Evolutionary conservation across 2,888 invertebrate genomes (phyloP).

Genomic region (Drosophila fulvimacula): DNA sequence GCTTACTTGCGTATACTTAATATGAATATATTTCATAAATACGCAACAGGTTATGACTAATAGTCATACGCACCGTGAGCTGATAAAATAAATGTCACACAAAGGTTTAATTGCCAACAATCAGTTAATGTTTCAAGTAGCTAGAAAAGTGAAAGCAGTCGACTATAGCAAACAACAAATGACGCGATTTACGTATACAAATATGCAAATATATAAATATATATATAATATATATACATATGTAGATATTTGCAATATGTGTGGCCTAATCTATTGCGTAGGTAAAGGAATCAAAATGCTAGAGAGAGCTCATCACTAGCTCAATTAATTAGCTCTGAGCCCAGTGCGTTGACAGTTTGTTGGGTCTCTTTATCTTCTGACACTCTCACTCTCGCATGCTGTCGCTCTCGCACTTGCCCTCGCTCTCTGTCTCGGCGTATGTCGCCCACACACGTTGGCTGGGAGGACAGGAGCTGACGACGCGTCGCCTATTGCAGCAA

Average conservation of each 20-base stretch:
- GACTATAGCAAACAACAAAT: conserved; percentile 36
- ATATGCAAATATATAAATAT: too few species aligned
- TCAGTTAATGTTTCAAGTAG: conserved; percentile 22
- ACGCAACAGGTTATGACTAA: too few species aligned
- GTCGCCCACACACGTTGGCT: conserved; percentile 49
- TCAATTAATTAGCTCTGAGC: conserved; percentile 36
- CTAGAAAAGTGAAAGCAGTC: conserved; percentile 37
- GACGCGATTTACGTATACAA: conserved; percentile 23
- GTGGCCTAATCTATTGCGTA: conserved; percentile 25
- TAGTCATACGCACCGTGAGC: conserved; percentile 45
- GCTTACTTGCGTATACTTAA: conserved; percentile 36
- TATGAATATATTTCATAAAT: conserved; percentile 13
- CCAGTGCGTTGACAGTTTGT: conserved; percentile 37
- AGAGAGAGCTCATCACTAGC: conserved; percentile 20
- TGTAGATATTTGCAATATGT: conserved; percentile 6
- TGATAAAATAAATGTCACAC: conserved; percentile 27
- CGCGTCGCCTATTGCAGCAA: conserved; percentile 24
- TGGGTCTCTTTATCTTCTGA: conserved; percentile 26
- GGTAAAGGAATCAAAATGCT: conserved; percentile 6
- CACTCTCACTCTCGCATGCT: not conserved
- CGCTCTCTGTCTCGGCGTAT: conserved; percentile 2
- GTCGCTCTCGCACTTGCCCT: not conserved
- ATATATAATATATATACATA: not conserved
- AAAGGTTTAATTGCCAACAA: conserved; percentile 38
- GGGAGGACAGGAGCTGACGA: conserved; percentile 29